These are phyloP conservation scores for Brachionichthys hirsutus DNA, from an alignment of 2,113 vertebrate species.

Conservation along the genomic window DNA sequence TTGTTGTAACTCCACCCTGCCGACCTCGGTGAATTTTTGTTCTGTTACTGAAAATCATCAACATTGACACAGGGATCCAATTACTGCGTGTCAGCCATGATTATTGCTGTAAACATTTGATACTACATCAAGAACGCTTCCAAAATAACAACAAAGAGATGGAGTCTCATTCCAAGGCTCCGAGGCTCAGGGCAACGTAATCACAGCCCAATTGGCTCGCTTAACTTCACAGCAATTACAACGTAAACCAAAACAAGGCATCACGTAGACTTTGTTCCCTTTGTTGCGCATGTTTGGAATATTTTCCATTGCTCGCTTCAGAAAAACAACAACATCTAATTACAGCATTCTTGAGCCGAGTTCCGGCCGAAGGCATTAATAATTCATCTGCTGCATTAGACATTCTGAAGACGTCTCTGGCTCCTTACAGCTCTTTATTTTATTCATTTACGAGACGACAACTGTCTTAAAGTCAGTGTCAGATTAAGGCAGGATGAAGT, in stretches of 20 bases:
- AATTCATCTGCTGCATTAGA: slow-evolving; percentile 64
- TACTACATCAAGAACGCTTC: slow-evolving; percentile 56
- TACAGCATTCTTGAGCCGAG: slow-evolving; percentile 51
- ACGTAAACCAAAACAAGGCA: slow-evolving; percentile 62
- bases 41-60: slow-evolving; percentile 52
- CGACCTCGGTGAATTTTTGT: too few relatives aligned
- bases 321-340: slow-evolving; percentile 72
- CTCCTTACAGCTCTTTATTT: slow-evolving; percentile 34
- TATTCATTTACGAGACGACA: slow-evolving; percentile 48
- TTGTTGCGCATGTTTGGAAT: slow-evolving; percentile 53
- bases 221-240: slow-evolving; percentile 75
- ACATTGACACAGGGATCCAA: slow-evolving; percentile 53
- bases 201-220: slow-evolving; percentile 71
- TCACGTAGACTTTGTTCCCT: slow-evolving; percentile 44
- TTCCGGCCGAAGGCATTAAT: slow-evolving; percentile 61
- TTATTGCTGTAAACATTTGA: slow-evolving; percentile 61
- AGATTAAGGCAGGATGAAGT: slow-evolving; percentile 16
- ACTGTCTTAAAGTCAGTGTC: not conserved
- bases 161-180: slow-evolving; percentile 60
- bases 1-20: not conserved
- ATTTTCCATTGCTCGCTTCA: slow-evolving; percentile 46
- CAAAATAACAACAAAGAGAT: slow-evolving; percentile 62
- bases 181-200: slow-evolving; percentile 62
- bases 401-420: slow-evolving; percentile 48
- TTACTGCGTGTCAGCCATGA: slow-evolving; percentile 44